Evolutionary conservation across 2,113 vertebrate genomes (phyloP).

Genomic region (Echinops telfairi): DNA sequence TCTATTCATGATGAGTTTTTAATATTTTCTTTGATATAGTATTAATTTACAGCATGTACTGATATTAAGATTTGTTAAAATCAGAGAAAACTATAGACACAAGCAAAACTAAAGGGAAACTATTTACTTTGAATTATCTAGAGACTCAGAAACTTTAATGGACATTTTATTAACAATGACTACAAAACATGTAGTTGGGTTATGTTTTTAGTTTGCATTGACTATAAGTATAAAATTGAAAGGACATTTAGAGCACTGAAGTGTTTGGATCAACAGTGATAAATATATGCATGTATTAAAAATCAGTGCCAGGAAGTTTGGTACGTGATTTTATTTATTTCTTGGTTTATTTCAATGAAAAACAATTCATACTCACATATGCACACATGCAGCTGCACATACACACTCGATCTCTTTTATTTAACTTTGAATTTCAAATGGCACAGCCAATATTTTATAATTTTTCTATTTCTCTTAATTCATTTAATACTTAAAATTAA

Average conservation of each 20-base stretch:
- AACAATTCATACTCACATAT: background rate
- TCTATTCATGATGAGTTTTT: background rate
- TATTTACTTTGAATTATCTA: background rate
- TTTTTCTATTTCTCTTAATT: slow-evolving; percentile 32
- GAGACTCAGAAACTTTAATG: background rate
- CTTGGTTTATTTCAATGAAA: slow-evolving; percentile 20
- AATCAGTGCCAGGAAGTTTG: background rate
- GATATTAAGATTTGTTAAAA: background rate
- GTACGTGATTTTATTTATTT: background rate
- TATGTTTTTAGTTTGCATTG: background rate
- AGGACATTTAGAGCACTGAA: background rate
- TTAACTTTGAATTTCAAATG: background rate
- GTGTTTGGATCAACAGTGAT: slow-evolving; percentile 33
- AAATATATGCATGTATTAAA: background rate
- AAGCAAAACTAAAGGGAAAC: background rate
- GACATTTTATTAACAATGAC: background rate
- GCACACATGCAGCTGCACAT: background rate
- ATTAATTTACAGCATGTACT: background rate
- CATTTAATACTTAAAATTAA: background rate
- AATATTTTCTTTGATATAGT: background rate
- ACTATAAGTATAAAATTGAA: background rate
- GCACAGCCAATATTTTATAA: background rate
- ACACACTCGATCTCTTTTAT: background rate
- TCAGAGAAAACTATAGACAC: background rate
- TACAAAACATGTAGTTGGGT: background rate